Evolutionary conservation across 2,888 invertebrate genomes (phyloP).

Genomic region (Platynereis dumerilii): DNA sequence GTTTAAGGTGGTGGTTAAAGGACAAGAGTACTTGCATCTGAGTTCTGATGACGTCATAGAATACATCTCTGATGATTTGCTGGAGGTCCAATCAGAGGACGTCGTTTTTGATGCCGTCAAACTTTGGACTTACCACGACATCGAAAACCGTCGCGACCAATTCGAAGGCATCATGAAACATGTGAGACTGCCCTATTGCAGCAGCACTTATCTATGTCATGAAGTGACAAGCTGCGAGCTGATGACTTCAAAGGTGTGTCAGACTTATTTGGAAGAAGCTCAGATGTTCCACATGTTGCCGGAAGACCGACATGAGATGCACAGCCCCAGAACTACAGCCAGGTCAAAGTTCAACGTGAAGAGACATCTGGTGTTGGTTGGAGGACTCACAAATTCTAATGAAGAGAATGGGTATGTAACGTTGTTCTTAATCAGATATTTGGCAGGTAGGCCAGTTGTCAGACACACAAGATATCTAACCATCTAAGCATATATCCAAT

Average conservation of each 20-base stretch:
- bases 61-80: slow-evolving; percentile 29
- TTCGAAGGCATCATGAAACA: slow-evolving; percentile 14
- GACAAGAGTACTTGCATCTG: slow-evolving; percentile 6
- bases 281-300: slow-evolving; percentile 27
- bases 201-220: slow-evolving; percentile 28
- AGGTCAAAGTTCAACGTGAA: slow-evolving; percentile 11
- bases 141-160: slow-evolving; percentile 1
- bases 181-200: slow-evolving; percentile 27
- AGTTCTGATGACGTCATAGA: slow-evolving; percentile 29
- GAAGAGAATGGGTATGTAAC: slow-evolving; percentile 6
- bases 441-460: too few species aligned
- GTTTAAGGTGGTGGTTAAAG: slow-evolving; percentile 29
- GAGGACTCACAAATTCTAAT: slow-evolving; percentile 28
- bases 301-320: slow-evolving; percentile 25
- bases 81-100: slow-evolving; percentile 29
- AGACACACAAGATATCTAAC: too few species aligned
- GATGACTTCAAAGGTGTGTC: slow-evolving; percentile 5
- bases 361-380: slow-evolving; percentile 25
- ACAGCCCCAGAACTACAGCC: slow-evolving; percentile 20
- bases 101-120: slow-evolving; percentile 30
- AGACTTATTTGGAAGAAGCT: slow-evolving; percentile 25
- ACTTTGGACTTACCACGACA: slow-evolving; percentile 25
- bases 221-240: slow-evolving; percentile 12
- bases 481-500: neutral
- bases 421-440: too few species aligned